Percentiles rank a stretch among this genome's conserved stretches.
Conservation (phyloP, 2,113 vertebrate species). For the Glaucidium brasilianum region DNA sequence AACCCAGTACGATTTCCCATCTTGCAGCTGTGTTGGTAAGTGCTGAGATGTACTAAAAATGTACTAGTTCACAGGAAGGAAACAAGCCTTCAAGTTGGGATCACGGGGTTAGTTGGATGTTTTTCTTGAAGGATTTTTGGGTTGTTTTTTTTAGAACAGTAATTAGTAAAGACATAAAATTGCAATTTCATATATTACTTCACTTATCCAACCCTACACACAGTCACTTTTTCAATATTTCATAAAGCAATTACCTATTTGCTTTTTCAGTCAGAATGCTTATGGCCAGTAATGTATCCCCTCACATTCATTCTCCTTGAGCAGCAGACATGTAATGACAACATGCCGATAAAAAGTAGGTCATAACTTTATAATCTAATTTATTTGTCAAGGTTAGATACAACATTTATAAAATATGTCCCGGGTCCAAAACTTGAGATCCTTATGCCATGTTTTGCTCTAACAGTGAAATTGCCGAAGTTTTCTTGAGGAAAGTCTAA, state of each 20-base stretch:
- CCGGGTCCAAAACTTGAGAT: background rate
- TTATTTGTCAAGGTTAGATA: background rate
- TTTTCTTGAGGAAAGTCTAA: background rate
- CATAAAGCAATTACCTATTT: background rate
- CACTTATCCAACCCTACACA: background rate
- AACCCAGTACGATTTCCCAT: slow-evolving; percentile 96
- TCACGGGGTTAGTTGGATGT: background rate
- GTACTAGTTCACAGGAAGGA: slow-evolving; percentile 31
- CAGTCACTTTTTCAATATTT: background rate
- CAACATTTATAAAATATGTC: background rate
- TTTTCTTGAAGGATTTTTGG: background rate
- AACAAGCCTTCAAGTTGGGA: slow-evolving; percentile 1
- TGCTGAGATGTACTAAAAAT: slow-evolving; percentile 31
- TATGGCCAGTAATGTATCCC: background rate
- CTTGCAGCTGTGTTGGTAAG: slow-evolving; percentile 97
- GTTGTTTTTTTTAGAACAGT: background rate
- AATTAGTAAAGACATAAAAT: slow-evolving; percentile 16
- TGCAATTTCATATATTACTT: background rate
- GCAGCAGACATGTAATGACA: slow-evolving; percentile 6
- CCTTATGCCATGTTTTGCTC: background rate
- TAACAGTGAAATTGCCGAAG: background rate
- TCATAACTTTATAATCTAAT: background rate
- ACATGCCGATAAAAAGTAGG: slow-evolving; percentile 28
- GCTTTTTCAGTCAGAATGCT: slow-evolving; percentile 2
- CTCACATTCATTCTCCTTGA: slow-evolving; percentile 3